Evolutionary conservation across 2,888 invertebrate species (phyloP), one percentile per base, ranked within the genome.

Genomic region (Hybos culiciformis): DNA sequence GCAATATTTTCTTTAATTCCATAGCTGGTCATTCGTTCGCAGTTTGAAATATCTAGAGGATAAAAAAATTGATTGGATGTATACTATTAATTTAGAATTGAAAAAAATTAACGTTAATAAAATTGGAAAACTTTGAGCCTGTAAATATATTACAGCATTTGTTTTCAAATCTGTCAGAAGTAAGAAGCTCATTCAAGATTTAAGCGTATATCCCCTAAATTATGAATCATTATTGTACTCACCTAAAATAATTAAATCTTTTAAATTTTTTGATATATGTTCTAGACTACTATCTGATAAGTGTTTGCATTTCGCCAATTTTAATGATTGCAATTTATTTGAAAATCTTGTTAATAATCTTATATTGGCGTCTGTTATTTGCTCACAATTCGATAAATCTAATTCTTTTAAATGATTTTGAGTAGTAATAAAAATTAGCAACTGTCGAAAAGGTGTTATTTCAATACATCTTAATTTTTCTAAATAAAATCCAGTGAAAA

Each of bases 401-500:
- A 36, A 19, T 36, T 36, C 36, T 19, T 19, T 19, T 12, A 36
- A 19, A 14, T 20, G 12, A 14, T 36, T 36, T 21, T 36, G 36
- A 5, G 36, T 36, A 14, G 36, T 20, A 11, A 36, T 36, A 36
- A 36, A 36, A 2, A 36, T 36, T n/a, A 36, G 14, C 21, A 36
- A 21, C 9, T 14, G n/a, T 8, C 36, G 36, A 19, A 19, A 36
- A 20, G 36, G 36, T 36, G 36, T 20, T 14, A 36, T 19, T 14
- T 36, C 36, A 20, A 36, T 18, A 21, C 36, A 36, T n/a, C 18
- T 12, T 7, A 36, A 14, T 20, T 19, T 36, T n/a, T 19, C 21
- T 36, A 36, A 36, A 21, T 36, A 36, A 21, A 36, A 36, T n/a
- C 20, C 20, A 36, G 19, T 36, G 14, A 21, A 36, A 20, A 36